phyloP scores from a whole-genome alignment of 2,888 invertebrate genomes.

The Labia minor region DNA sequence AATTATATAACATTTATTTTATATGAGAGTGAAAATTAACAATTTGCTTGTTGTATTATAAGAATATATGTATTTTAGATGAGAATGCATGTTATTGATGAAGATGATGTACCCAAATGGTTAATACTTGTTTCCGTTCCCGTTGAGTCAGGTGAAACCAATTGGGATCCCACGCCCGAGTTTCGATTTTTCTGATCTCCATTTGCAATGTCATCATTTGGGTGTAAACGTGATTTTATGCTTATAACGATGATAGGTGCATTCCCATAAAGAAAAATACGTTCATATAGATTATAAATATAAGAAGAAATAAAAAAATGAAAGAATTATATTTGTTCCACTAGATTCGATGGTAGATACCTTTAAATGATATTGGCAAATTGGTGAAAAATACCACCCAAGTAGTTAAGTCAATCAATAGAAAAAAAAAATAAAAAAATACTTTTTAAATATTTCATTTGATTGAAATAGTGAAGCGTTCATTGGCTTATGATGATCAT shows the following conservation, averaged over 20 bases:
- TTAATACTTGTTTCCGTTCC: not conserved
- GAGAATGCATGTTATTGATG: not conserved
- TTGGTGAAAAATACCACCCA: no score
- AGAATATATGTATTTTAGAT: not conserved
- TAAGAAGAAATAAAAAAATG: no score
- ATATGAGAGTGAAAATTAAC: no score
- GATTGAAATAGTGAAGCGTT: no score
- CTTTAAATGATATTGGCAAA: no score
- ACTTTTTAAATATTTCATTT: not conserved
- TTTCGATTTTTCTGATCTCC: conserved; percentile 3
- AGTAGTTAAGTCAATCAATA: not conserved
- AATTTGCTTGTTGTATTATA: not conserved
- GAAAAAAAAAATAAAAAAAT: not conserved
- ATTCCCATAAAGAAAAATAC: not conserved
- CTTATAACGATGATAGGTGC: not conserved
- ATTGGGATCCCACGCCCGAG: not conserved
- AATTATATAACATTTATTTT: no score
- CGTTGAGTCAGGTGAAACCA: not conserved
- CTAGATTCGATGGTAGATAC: no score
- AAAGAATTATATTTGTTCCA: no score
- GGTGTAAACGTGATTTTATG: not conserved
- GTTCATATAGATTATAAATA: no score
- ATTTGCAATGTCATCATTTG: not conserved
- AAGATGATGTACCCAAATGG: not conserved
- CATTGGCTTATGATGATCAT: no score